Evolutionary conservation across 2,797 vertebrate species (phyloP).

Genomic region (Oophaga sylvatica): DNA sequence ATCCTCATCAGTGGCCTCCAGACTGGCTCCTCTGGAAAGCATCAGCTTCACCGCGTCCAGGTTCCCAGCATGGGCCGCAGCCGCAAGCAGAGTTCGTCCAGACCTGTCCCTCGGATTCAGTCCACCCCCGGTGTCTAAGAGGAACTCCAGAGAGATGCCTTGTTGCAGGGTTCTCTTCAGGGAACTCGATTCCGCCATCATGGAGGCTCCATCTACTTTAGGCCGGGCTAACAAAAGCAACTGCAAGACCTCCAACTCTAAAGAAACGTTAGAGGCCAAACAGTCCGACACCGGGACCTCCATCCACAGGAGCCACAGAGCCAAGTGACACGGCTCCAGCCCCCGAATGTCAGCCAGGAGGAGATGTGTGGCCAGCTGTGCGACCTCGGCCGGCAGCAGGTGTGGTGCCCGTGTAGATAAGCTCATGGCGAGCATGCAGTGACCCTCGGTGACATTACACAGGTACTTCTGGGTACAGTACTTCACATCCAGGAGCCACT

Average conservation of each 20-base stretch:
- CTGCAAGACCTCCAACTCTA: constrained; percentile 75
- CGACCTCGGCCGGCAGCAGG: constrained; percentile 71
- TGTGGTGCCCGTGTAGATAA: constrained; percentile 71
- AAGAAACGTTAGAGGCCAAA: constrained; percentile 61
- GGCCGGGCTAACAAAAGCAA: constrained; percentile 76
- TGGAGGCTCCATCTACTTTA: constrained; percentile 11
- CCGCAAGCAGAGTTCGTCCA: constrained; percentile 75
- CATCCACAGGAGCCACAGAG: constrained; percentile 82
- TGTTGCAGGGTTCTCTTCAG: constrained; percentile 67
- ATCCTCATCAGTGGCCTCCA: constrained; percentile 74
- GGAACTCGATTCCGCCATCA: constrained; percentile 51
- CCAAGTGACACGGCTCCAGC: constrained; percentile 72
- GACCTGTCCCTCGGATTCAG: constrained; percentile 72
- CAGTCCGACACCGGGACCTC: constrained; percentile 69
- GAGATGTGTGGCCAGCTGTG: constrained; percentile 77
- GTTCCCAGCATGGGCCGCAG: constrained; percentile 75
- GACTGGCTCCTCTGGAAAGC: constrained; percentile 73
- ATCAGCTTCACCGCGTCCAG: constrained; percentile 72
- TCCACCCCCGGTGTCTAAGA: constrained; percentile 72
- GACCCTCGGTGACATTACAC: constrained; percentile 77
- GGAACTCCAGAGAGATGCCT: constrained; percentile 70
- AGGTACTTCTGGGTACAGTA: constrained; percentile 84
- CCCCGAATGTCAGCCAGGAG: constrained; percentile 73
- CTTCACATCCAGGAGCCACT: constrained; percentile 85
- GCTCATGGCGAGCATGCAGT: constrained; percentile 80